phyloP scores from a whole-genome alignment of 1,140 invertebrate species.

The Agrilus planipennis region DNA sequence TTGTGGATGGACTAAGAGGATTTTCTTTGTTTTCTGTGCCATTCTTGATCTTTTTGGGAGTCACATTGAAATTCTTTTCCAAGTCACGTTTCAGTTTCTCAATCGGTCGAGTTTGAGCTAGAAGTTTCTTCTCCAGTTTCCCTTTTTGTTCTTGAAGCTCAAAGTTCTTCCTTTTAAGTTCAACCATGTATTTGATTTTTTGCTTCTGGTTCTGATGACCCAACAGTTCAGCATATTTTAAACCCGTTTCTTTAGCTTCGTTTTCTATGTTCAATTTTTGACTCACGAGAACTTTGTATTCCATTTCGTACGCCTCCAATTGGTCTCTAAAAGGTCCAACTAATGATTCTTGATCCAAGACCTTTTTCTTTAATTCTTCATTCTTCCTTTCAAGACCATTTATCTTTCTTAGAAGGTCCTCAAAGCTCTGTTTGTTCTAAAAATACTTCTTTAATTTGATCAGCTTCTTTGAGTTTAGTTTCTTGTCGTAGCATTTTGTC shows the following conservation, averaged over 20 bases:
- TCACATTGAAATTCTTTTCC: too few species aligned
- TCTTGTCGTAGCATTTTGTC: slow-evolving; percentile 3
- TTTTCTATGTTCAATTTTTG: slow-evolving; percentile 19
- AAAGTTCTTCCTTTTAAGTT: slow-evolving; percentile 46
- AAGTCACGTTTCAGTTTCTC: slow-evolving; percentile 24
- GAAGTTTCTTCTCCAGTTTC: slow-evolving; percentile 17
- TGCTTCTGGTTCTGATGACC: slow-evolving; percentile 58
- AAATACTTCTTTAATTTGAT: slow-evolving; percentile 23
- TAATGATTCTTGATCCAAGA: slow-evolving; percentile 19
- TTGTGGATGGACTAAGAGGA: slow-evolving; percentile 19
- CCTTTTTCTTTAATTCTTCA: slow-evolving; percentile 14
- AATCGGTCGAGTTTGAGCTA: slow-evolving; percentile 16
- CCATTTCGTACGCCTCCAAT: slow-evolving; percentile 19
- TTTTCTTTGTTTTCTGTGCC: slow-evolving; percentile 26
- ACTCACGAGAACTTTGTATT: slow-evolving; percentile 12
- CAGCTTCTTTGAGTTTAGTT: neutral
- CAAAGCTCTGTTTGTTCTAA: slow-evolving; percentile 29
- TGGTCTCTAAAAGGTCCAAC: slow-evolving; percentile 23
- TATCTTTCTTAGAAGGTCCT: slow-evolving; percentile 22
- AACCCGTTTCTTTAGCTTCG: slow-evolving; percentile 35
- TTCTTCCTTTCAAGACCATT: slow-evolving; percentile 10
- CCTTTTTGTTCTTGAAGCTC: slow-evolving; percentile 16
- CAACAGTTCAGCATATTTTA: slow-evolving; percentile 48
- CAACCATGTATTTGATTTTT: slow-evolving; percentile 50
- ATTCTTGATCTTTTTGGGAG: slow-evolving; percentile 17